Evolutionary conservation across 2,888 invertebrate species (phyloP), one percentile per base, ranked within the genome.

Genomic region (Drosophila neutralis): DNA sequence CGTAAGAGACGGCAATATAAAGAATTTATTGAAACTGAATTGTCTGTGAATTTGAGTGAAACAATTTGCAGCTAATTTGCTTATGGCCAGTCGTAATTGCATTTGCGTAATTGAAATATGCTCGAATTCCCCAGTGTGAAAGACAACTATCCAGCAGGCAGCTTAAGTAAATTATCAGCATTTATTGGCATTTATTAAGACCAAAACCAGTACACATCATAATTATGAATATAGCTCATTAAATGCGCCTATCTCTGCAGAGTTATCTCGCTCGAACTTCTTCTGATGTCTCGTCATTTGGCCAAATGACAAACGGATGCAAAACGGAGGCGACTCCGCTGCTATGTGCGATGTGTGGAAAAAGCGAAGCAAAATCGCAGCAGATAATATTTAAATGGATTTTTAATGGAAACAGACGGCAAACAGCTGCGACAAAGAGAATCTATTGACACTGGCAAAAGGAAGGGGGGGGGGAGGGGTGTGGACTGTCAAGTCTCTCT

Each of bases 331-430:
- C 49, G 49, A 24, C 45, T 45, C 24, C 15, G 45, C 24, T 24
- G 6, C 29, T 48, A 24, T 27, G 31, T 11, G 52, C 53, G 35
- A 38, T 51, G 29, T 66, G 59, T 69, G 59, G 60, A 66, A 61
- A 56, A 45, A 27, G 57, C 65, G 57, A 64, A 29, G 57, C 65
- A 45, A 69, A 80, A 83, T 79, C 80, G 65, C 75, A 75, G 54
- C 63, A 73, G 85, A 85, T 85, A 81, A 78, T 78, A 76, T 81
- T 83, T 81, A 85, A 85, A 85, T 87, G 88, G 88, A 77, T 87
- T 85, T 85, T 85, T 87, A 87, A 87, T 85, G 85, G 83, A 85
- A 79, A 76, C 83, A 68, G 69, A 81, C 73, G 65, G 61, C 73
- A 61, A 40, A 42, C 62, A 68, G 65, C 74, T 77, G 52, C 67